Percentiles rank a stretch among this genome's conserved stretches.
Evolutionary conservation across 2,113 vertebrate species (phyloP).

Genomic region (Percina caprodes): DNA sequence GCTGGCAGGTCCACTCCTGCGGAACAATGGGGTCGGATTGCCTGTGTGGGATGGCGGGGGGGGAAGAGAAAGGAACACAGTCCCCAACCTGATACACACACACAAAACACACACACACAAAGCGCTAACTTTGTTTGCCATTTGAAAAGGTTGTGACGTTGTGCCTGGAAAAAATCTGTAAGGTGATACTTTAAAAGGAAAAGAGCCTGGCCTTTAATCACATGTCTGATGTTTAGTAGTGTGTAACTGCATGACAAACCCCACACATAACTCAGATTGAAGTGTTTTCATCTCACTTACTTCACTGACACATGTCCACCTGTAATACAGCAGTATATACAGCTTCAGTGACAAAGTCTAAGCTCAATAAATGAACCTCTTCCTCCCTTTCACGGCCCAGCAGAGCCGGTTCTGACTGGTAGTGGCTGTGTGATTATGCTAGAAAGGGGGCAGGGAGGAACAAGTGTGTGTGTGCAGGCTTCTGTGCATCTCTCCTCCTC

Average conservation of each 20-base stretch:
- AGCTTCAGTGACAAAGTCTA: conserved; percentile 1
- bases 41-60: conserved; percentile 51
- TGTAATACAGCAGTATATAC: neutral
- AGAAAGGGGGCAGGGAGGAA: conserved; percentile 51
- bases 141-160: conserved; percentile 74
- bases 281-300: conserved; percentile 15
- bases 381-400: conserved; percentile 70
- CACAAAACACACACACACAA: conserved; percentile 65
- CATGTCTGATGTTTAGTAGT: conserved; percentile 50
- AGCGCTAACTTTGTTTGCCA: conserved; percentile 71
- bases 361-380: conserved; percentile 50
- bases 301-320: neutral
- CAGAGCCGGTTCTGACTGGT: conserved; percentile 79
- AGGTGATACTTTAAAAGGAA: conserved; percentile 74
- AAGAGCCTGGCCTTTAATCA: conserved; percentile 58
- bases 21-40: conserved; percentile 80
- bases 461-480: conserved; percentile 71
- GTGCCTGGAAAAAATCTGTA: conserved; percentile 64
- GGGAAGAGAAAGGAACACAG: conserved; percentile 66
- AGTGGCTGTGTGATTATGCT: conserved; percentile 71
- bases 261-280: neutral
- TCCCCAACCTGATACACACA: conserved; percentile 70
- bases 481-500: conserved; percentile 56
- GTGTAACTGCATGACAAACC: conserved; percentile 29
- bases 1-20: conserved; percentile 67